Evolutionary conservation across 2,888 invertebrate genomes (phyloP).

Genomic region (Acholoe squamosa): DNA sequence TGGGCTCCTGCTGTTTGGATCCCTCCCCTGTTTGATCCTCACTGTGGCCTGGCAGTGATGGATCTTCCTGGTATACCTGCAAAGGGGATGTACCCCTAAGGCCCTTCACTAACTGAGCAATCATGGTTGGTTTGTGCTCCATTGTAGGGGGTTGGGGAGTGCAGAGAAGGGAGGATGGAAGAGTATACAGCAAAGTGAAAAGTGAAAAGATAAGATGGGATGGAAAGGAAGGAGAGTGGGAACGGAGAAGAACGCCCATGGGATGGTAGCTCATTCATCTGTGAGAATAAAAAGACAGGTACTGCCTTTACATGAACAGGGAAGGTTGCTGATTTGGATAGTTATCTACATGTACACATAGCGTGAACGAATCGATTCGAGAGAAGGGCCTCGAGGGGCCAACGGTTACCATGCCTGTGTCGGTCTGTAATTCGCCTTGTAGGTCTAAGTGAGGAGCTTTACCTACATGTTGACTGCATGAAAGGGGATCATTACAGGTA

Average conservation of each 20-base stretch:
- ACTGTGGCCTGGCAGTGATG: not conserved
- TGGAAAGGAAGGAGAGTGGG: not conserved
- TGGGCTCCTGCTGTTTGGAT: too few relatives aligned
- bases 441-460: not conserved
- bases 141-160: not conserved
- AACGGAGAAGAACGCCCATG: not conserved
- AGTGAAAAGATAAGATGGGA: too few relatives aligned
- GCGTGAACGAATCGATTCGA: not conserved
- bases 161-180: not conserved
- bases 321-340: not conserved
- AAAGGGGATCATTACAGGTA: constrained; percentile 24
- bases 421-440: not conserved
- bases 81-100: not conserved
- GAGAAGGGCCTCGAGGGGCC: not conserved
- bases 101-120: not conserved
- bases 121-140: not conserved
- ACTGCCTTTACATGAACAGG: not conserved
- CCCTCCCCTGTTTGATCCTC: not conserved
- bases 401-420: not conserved
- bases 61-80: not conserved
- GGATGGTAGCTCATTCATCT: not conserved
- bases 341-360: not conserved
- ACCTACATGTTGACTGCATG: not conserved
- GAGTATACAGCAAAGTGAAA: too few relatives aligned
- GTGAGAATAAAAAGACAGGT: not conserved